phyloP scores from a whole-genome alignment of 1,140 invertebrate species.

The Tetraneura akinire region DNA sequence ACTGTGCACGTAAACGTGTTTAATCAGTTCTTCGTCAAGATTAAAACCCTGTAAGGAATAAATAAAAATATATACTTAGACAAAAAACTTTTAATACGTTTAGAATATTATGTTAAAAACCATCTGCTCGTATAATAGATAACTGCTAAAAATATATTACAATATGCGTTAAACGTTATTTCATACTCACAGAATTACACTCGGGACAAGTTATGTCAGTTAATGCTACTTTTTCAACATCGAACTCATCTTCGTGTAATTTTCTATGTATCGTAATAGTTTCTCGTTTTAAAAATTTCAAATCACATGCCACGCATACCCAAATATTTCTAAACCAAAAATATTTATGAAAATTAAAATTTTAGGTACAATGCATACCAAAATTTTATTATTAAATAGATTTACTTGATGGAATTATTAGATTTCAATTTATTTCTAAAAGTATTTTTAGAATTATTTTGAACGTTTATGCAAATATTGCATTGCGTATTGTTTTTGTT shows the following conservation, averaged over 20 bases:
- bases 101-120: too few species aligned
- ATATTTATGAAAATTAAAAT: not conserved
- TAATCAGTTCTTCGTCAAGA: slow-evolving; percentile 62
- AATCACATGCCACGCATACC: slow-evolving; percentile 13
- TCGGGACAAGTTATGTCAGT: slow-evolving; percentile 13
- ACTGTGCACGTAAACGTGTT: slow-evolving; percentile 65
- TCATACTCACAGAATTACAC: slow-evolving; percentile 9
- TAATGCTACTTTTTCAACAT: not conserved
- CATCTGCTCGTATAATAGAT: too few species aligned
- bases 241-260: slow-evolving; percentile 29
- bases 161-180: too few species aligned
- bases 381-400: not conserved
- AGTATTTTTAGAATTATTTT: slow-evolving; percentile 10
- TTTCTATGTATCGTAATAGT: slow-evolving; percentile 19
- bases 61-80: not conserved
- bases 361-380: not conserved
- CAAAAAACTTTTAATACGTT: too few species aligned
- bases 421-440: not conserved
- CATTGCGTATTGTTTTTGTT: slow-evolving; percentile 26
- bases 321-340: slow-evolving; percentile 29
- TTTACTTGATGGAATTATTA: not conserved
- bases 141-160: not conserved
- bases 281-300: slow-evolving; percentile 40
- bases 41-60: slow-evolving; percentile 58
- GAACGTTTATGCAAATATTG: not conserved